Conservation (phyloP, 2,113 vertebrate genomes). For the Odocoileus virginianus region DNA sequence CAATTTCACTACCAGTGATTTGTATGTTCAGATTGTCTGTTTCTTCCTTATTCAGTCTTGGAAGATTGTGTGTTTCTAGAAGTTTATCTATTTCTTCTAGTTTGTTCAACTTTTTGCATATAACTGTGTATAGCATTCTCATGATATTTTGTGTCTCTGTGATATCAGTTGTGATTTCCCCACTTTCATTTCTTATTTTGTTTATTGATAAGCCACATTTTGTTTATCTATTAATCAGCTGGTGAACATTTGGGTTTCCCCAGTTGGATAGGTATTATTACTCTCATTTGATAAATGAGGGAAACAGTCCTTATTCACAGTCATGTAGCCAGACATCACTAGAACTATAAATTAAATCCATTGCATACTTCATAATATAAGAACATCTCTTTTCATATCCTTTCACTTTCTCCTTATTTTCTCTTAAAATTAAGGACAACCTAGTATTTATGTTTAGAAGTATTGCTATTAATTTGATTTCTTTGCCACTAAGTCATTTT, state of each 20-base stretch:
- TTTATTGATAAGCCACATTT: neutral
- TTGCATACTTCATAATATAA: neutral
- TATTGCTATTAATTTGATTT: neutral
- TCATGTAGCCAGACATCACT: neutral
- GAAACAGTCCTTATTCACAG: neutral
- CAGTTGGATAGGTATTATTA: neutral
- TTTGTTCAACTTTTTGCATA: neutral
- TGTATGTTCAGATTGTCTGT: neutral
- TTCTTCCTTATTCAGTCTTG: neutral
- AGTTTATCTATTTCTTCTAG: neutral
- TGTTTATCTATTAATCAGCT: neutral
- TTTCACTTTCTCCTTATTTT: neutral
- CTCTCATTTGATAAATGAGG: neutral
- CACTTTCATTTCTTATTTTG: neutral
- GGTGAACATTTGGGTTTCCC: neutral
- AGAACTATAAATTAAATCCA: neutral
- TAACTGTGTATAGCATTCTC: neutral
- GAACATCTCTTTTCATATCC: neutral
- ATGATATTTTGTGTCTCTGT: neutral
- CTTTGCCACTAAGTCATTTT: constrained; percentile 5
- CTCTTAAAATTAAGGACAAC: neutral
- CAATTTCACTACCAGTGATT: neutral
- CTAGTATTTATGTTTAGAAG: neutral
- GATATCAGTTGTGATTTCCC: neutral
- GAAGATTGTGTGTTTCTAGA: neutral